Conservation (phyloP, 2,797 vertebrate species). For the Propithecus perrieri region DNA sequence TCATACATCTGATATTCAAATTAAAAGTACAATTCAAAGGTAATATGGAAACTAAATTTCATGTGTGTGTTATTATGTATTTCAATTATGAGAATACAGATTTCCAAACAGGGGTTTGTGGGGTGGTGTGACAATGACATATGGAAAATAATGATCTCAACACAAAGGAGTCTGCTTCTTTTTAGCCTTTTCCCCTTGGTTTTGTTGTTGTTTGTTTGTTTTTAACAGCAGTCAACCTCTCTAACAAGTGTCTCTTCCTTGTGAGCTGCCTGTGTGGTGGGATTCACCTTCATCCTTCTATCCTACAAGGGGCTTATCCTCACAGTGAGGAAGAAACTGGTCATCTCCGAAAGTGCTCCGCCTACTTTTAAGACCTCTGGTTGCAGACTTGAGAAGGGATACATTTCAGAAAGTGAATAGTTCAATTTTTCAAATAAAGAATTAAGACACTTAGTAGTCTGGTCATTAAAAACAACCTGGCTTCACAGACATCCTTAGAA, state of each 20-base stretch:
- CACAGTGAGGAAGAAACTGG: background rate
- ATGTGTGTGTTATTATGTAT: background rate
- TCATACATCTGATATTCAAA: constrained; percentile 20
- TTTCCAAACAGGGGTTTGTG: background rate
- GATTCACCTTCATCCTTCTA: background rate
- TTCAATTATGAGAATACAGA: constrained; percentile 36
- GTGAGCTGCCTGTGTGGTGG: background rate
- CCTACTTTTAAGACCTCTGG: background rate
- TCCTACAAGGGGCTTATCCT: background rate
- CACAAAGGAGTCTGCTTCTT: background rate
- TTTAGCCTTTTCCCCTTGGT: background rate
- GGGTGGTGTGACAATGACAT: background rate
- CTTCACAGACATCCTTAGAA: background rate
- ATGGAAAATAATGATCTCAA: background rate
- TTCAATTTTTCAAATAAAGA: background rate
- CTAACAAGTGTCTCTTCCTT: background rate
- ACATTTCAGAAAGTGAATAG: background rate
- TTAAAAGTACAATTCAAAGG: constrained; percentile 56
- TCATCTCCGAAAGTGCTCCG: background rate
- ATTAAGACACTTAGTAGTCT: background rate
- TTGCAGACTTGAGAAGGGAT: background rate
- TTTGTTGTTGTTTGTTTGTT: background rate
- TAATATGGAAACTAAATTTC: constrained; percentile 26
- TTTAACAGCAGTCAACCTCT: background rate
- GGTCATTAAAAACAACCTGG: background rate